Evolutionary conservation across 92 coral and sea anemone species (phyloP).

Genomic region (Heliopora coerulea): DNA sequence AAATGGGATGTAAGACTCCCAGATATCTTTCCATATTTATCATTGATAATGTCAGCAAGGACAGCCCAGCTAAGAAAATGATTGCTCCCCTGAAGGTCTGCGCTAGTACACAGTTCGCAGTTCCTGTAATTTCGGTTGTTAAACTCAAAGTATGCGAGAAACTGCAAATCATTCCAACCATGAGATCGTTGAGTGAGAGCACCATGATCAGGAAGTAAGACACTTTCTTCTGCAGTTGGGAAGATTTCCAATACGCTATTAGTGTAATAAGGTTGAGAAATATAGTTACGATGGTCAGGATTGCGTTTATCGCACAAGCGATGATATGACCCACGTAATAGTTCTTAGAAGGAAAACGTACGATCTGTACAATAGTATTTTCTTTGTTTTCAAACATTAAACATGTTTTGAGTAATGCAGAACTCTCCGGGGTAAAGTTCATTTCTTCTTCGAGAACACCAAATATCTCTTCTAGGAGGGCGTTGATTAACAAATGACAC

Average conservation of each 20-base stretch:
- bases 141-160: not conserved
- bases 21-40: conserved; percentile 8
- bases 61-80: not conserved
- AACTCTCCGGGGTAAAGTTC: no score
- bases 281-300: not conserved
- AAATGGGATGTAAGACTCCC: conserved; percentile 1
- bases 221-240: not conserved
- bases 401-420: no score
- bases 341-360: no score
- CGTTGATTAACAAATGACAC: no score
- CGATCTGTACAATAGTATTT: no score
- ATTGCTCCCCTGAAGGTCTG: not conserved
- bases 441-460: no score
- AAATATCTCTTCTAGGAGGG: no score
- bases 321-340: no score
- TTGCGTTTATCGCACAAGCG: no score
- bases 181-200: not conserved
- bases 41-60: not conserved
- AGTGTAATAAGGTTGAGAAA: not conserved
- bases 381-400: no score
- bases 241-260: not conserved
- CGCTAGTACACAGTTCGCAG: not conserved
- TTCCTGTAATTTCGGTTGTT: not conserved
- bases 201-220: not conserved
- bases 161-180: not conserved